These are phyloP conservation scores for Paraescarpia echinospica DNA, from an alignment of 1,140 invertebrate species.

Conservation along the genomic window DNA sequence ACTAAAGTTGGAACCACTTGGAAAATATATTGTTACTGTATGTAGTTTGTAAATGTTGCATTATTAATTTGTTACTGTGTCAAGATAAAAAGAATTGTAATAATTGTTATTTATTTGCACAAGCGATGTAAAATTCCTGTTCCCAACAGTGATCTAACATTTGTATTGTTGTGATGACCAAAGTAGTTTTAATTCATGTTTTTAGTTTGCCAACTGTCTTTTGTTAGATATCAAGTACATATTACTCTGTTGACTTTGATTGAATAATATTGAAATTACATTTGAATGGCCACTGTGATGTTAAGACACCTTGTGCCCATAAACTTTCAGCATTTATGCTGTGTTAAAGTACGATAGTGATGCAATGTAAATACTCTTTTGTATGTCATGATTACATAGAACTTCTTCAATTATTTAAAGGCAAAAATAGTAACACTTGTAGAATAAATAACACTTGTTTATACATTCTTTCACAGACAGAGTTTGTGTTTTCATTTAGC, in stretches of 20 bases:
- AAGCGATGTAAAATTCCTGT: neutral
- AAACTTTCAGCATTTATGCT: neutral
- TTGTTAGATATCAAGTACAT: neutral
- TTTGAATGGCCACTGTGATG: neutral
- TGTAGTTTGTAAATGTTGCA: neutral
- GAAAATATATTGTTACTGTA: neutral
- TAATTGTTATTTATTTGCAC: conserved; percentile 2
- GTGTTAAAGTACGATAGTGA: neutral
- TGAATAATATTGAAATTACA: neutral
- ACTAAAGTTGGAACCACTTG: neutral
- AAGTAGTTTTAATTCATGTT: neutral
- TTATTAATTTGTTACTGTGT: neutral
- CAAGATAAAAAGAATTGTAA: neutral
- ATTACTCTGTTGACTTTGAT: neutral
- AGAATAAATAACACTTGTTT: neutral
- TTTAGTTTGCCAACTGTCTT: neutral
- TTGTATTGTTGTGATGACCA: neutral
- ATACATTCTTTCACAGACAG: neutral
- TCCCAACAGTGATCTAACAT: neutral
- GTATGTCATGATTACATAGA: neutral
- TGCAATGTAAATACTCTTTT: neutral
- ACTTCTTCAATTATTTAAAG: neutral
- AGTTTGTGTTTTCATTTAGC: neutral
- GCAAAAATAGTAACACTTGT: neutral
- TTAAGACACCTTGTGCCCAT: neutral